Base-by-base conservation (phyloP, 2,888 invertebrate species). In the Anarsia innoxiella region DNA sequence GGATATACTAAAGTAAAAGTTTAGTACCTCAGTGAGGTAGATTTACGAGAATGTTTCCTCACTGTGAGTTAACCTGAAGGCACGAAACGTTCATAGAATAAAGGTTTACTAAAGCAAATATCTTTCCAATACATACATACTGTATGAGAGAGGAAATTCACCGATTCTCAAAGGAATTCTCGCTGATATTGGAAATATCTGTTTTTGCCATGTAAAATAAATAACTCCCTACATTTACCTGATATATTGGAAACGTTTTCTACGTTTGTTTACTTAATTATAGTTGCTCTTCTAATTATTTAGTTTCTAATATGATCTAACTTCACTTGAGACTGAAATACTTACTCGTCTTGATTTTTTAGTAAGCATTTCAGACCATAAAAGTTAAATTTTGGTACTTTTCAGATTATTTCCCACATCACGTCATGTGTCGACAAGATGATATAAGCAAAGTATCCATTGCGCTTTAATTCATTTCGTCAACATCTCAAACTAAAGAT, bases 21-120 rank as follows among this genome's bases (percentile, higher is more conserved):
- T n/a, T n/a, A n/a, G n/a, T n/a, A n/a, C n/a, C n/a, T n/a, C n/a
- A n/a, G n/a, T n/a, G n/a, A n/a, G n/a, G n/a, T n/a, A n/a, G n/a
- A n/a, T n/a, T n/a, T n/a, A n/a, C n/a, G n/a, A n/a, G 3, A 6
- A 10, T 11, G 16, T 6, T 5, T 23, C 19, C 11, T 12, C 6
- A 9, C 6, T 10, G 23, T n/a, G 16, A 5, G 12, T 13, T 32
- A 14, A 25, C 25, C 33, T 33, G 26, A 25, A 19, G 14, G 33
- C 33, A n/a, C 15, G 8, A 8, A 15, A 13, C 26, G 26, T 10
- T 14, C 25, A 25, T 25, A 25, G 25, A 31, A 31, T 16, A 14
- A 32, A 29, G 38, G 33, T 38, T 38, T 38, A 19, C 11, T 29
- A 12, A 23, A 29, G 33, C 33, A 26, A 33, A 39, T 39, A 23